phyloP scores from a whole-genome alignment of 2,797 vertebrate species.

The Cynodonichthys magdalenae region DNA sequence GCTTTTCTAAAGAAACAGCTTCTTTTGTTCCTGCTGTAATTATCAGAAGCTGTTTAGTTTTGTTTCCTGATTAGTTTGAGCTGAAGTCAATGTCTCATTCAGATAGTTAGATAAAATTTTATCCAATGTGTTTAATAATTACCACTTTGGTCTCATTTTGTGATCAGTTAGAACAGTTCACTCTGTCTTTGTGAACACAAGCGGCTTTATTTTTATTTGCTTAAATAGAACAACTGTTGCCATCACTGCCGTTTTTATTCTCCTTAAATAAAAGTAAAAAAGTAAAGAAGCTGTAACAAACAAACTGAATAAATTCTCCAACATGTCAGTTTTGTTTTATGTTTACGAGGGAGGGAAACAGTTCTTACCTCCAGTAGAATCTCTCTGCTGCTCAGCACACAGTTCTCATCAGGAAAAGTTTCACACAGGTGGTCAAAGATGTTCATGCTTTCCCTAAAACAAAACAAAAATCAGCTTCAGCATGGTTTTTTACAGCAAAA shows the following conservation, averaged over 20 bases:
- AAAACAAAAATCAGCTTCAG: background rate
- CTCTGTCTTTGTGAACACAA: background rate
- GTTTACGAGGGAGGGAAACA: background rate
- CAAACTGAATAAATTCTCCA: no score
- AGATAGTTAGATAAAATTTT: background rate
- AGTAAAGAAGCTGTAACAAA: no score
- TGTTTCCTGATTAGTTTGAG: no score
- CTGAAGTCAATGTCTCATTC: no score
- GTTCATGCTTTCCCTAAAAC: slow-evolving; percentile 80
- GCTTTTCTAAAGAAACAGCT: background rate
- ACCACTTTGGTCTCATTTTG: background rate
- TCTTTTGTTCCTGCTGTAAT: no score
- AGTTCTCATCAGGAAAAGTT: slow-evolving; percentile 91
- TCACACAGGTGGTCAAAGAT: slow-evolving; percentile 86
- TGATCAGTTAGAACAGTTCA: background rate
- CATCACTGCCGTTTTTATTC: background rate
- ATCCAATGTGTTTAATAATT: background rate
- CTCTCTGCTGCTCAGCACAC: slow-evolving; percentile 84
- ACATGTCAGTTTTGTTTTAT: background rate
- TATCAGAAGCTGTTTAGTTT: no score
- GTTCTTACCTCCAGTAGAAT: slow-evolving; percentile 81
- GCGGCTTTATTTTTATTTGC: background rate
- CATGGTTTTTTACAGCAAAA: background rate
- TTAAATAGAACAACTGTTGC: no score
- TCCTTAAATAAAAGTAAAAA: no score